These are phyloP conservation scores for Odontocolon sp. DNA, from an alignment of 2,888 invertebrate species.

Conservation along the genomic window DNA sequence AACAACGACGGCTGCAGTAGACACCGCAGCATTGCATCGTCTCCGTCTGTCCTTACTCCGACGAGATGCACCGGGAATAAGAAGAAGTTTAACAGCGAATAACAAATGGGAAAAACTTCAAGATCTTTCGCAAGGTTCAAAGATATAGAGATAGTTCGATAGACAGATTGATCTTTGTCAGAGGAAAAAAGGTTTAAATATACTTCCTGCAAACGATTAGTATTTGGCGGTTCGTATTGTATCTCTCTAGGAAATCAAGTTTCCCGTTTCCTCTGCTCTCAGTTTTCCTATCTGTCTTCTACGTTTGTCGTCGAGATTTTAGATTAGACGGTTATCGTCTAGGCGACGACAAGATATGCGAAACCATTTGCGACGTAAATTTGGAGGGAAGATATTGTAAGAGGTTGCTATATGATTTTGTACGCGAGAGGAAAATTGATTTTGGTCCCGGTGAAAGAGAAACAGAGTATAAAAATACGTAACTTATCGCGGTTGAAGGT, in stretches of 20 bases:
- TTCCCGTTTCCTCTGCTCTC: constrained; percentile 15
- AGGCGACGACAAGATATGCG: constrained; percentile 65
- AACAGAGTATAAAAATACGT: constrained; percentile 3
- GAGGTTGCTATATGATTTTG: constrained; percentile 38
- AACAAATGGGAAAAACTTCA: not conserved
- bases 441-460: constrained; percentile 51
- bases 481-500: constrained; percentile 49
- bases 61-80: constrained; percentile 68
- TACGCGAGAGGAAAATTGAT: constrained; percentile 46
- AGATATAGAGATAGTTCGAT: constrained; percentile 1
- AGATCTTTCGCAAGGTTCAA: constrained; percentile 25
- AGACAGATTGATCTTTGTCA: constrained; percentile 24
- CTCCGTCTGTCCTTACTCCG: constrained; percentile 59
- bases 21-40: constrained; percentile 37
- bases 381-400: constrained; percentile 54
- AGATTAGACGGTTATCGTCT: constrained; percentile 67
- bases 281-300: constrained; percentile 10
- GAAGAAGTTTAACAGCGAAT: constrained; percentile 53
- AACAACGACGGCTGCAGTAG: not conserved
- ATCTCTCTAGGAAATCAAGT: constrained; percentile 45
- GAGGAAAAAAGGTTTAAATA: constrained; percentile 32
- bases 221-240: constrained; percentile 27
- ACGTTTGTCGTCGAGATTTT: constrained; percentile 13
- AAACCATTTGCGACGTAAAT: constrained; percentile 63
- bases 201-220: constrained; percentile 43